Conservation (phyloP, 2,113 vertebrate species). For the Phaethornis superciliosus region DNA sequence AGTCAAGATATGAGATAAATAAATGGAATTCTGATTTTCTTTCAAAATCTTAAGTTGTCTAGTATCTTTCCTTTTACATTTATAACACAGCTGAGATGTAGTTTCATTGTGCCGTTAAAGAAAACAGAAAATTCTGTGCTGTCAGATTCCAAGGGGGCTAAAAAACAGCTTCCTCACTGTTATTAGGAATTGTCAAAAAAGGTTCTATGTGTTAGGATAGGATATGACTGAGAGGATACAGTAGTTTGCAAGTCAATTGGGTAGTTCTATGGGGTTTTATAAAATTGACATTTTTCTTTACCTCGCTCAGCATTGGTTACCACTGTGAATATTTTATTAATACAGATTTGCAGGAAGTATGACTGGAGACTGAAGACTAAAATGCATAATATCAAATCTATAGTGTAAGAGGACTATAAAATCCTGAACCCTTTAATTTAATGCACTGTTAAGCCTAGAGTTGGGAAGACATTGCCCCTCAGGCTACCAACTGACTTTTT, state of each 20-base stretch:
- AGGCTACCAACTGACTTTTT: slow-evolving; percentile 14
- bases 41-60: slow-evolving; percentile 9
- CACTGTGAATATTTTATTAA: slow-evolving; percentile 52
- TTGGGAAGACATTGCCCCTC: slow-evolving; percentile 17
- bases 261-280: background rate
- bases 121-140: background rate
- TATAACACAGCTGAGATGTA: background rate
- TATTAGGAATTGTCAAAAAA: background rate
- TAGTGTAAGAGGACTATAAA: slow-evolving; percentile 53
- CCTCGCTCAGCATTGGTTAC: background rate
- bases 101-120: background rate
- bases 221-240: background rate
- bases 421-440: slow-evolving; percentile 54
- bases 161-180: background rate
- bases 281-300: slow-evolving; percentile 52
- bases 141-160: background rate
- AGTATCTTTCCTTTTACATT: slow-evolving; percentile 2
- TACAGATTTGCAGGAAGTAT: slow-evolving; percentile 54
- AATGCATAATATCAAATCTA: background rate
- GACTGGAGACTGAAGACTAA: slow-evolving; percentile 32
- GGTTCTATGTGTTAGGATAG: background rate
- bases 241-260: slow-evolving; percentile 15
- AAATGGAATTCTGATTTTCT: slow-evolving; percentile 20
- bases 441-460: background rate
- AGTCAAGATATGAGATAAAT: slow-evolving; percentile 37